phyloP scores from a whole-genome alignment of 2,113 vertebrate species.

The Tragelaphus imberbis region DNA sequence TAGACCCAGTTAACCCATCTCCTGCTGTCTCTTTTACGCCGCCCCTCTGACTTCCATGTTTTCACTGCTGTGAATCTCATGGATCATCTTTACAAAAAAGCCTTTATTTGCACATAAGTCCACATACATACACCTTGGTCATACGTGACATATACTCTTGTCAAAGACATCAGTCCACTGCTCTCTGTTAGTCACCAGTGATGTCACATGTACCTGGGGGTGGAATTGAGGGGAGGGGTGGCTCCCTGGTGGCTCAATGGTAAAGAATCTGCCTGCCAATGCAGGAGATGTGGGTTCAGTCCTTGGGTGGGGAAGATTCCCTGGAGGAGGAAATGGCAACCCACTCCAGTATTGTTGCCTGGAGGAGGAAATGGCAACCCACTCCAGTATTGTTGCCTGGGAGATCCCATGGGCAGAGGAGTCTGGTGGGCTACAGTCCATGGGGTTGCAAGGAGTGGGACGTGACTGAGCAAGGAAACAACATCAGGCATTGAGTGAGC shows the following conservation, averaged over 20 bases:
- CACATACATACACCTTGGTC: not conserved
- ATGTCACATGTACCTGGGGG: not conserved
- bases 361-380: not conserved
- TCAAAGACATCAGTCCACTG: not conserved
- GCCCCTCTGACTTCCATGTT: slow-evolving; percentile 42
- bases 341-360: too few species aligned
- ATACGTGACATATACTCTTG: not conserved
- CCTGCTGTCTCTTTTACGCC: slow-evolving; percentile 11
- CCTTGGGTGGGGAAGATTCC: not conserved
- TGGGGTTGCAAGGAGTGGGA: not conserved
- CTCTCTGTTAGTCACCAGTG: not conserved
- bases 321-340: too few species aligned
- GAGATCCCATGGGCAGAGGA: not conserved
- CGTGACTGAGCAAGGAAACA: not conserved
- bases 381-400: not conserved
- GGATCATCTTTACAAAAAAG: not conserved
- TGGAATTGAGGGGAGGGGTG: too few species aligned
- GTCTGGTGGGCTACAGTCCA: not conserved
- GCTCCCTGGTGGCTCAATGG: not conserved
- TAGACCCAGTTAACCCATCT: not conserved
- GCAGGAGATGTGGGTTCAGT: not conserved
- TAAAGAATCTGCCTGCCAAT: not conserved
- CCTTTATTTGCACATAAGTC: not conserved
- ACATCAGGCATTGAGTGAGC: not conserved
- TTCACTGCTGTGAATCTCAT: slow-evolving; percentile 59